Conservation (phyloP, 2,113 vertebrate genomes). For the Camarhynchus parvulus region DNA sequence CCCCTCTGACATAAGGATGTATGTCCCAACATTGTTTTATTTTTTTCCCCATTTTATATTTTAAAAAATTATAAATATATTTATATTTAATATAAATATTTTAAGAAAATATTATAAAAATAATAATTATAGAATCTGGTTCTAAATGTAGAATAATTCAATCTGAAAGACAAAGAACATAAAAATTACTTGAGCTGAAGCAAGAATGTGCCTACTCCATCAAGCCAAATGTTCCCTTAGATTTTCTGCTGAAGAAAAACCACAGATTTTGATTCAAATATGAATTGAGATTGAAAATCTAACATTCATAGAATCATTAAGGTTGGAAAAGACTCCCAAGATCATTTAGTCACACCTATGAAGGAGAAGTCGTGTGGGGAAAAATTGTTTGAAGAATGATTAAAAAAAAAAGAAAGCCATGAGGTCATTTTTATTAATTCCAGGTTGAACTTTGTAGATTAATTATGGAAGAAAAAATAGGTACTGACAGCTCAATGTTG, state of each 20-base stretch:
- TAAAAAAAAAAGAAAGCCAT: not conserved
- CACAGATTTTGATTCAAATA: not conserved
- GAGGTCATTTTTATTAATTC: slow-evolving; percentile 30
- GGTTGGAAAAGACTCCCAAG: not conserved
- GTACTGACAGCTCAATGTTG: slow-evolving; percentile 39
- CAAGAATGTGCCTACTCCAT: not conserved
- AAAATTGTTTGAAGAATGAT: not conserved
- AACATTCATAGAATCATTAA: not conserved
- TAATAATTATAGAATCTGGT: not conserved
- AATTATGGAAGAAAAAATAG: not conserved
- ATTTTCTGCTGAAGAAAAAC: not conserved
- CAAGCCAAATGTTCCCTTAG: not conserved
- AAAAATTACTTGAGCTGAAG: not conserved
- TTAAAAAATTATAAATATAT: not conserved
- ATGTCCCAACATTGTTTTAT: not conserved
- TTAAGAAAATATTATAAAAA: not conserved
- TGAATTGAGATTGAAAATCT: not conserved
- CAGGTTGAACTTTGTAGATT: slow-evolving; percentile 22
- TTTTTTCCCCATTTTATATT: not conserved
- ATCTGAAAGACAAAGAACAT: not conserved
- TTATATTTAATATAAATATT: too few species aligned
- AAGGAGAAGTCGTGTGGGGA: not conserved
- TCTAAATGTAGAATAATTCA: not conserved
- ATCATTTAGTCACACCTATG: not conserved
- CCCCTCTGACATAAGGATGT: not conserved